phyloP scores from a whole-genome alignment of 2,797 vertebrate genomes.

The Gymnoscopelus braueri region DNA sequence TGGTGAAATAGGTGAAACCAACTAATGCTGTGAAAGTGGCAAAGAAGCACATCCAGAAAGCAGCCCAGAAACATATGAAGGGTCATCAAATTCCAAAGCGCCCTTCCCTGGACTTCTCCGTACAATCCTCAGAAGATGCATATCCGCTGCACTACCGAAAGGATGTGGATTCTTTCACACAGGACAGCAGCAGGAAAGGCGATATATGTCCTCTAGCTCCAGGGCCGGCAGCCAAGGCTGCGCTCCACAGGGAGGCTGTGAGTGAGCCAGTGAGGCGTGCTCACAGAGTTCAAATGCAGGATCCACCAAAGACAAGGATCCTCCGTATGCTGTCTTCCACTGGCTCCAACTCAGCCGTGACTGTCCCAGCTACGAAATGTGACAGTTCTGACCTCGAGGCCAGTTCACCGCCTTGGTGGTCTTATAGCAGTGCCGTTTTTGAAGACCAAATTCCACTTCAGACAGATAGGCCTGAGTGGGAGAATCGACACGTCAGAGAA shows the following conservation, averaged over 20 bases:
- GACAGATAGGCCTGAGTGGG: conserved; percentile 38
- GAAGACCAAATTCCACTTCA: conserved; percentile 66
- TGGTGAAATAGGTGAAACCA: conserved; percentile 72
- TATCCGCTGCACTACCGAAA: conserved; percentile 82
- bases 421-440: conserved; percentile 67
- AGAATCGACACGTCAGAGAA: conserved; percentile 38
- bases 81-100: conserved; percentile 80
- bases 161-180: conserved; percentile 80
- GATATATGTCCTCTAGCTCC: conserved; percentile 55
- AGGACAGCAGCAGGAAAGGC: conserved; percentile 84
- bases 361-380: conserved; percentile 82
- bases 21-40: conserved; percentile 75
- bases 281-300: conserved; percentile 83
- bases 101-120: conserved; percentile 88
- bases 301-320: conserved; percentile 76
- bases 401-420: conserved; percentile 44
- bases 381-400: conserved; percentile 83
- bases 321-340: conserved; percentile 84
- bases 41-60: conserved; percentile 78
- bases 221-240: conserved; percentile 68
- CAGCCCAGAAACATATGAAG: conserved; percentile 75
- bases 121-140: conserved; percentile 80
- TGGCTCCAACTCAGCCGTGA: conserved; percentile 81
- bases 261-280: conserved; percentile 87
- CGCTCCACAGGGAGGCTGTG: conserved; percentile 78